A percentile compares a stretch with the other conserved stretches of the same genome.
These are phyloP conservation scores for Periophthalmus magnuspinnatus DNA, from an alignment of 2,797 vertebrate genomes.

Conservation along the genomic window DNA sequence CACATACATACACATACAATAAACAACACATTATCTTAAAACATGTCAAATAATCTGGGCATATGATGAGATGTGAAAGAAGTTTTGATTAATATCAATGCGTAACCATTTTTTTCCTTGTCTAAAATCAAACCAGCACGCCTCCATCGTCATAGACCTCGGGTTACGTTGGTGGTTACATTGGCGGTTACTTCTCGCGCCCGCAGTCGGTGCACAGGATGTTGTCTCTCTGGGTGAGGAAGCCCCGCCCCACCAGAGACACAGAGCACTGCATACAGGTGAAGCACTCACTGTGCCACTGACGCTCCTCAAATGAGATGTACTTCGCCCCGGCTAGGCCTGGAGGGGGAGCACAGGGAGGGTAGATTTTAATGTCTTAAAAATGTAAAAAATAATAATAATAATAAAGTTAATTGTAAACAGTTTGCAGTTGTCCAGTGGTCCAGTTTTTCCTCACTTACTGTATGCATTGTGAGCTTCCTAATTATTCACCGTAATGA, in stretches of 20 bases:
- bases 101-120: neutral
- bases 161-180: neutral
- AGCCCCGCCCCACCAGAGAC: conserved; percentile 88
- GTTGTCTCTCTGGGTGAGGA: conserved; percentile 84
- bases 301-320: conserved; percentile 92
- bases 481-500: too few species aligned
- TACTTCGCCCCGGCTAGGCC: conserved; percentile 90
- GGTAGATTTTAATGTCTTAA: too few species aligned
- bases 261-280: conserved; percentile 83
- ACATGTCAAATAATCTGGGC: too few species aligned
- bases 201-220: conserved; percentile 89
- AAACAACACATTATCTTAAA: neutral
- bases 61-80: neutral
- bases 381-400: too few species aligned
- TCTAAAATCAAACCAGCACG: neutral
- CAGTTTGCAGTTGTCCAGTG: too few species aligned
- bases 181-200: conserved; percentile 72
- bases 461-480: too few species aligned
- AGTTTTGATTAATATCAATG: neutral
- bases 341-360: conserved; percentile 48
- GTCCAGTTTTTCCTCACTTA: too few species aligned
- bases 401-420: too few species aligned
- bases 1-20: too few species aligned
- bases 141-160: neutral
- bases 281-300: conserved; percentile 97